Conservation (phyloP, 1,140 invertebrate genomes). For the Drosophila virilis region DNA sequence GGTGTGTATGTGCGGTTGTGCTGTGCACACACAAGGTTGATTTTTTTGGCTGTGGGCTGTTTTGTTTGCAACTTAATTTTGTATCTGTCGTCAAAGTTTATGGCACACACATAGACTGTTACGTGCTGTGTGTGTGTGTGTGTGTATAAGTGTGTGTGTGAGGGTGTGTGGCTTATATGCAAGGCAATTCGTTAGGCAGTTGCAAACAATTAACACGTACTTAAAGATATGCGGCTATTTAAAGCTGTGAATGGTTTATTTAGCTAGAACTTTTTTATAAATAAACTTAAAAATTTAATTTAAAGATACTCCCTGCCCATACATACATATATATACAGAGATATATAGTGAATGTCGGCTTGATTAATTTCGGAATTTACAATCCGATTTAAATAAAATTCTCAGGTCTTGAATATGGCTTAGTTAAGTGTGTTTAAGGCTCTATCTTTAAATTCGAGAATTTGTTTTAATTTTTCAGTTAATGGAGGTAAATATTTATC, state of each 20-base stretch:
- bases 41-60: constrained; percentile 29
- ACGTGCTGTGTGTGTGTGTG: background rate
- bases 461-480: too few relatives aligned
- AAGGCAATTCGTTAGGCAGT: constrained; percentile 8
- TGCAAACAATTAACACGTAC: constrained; percentile 16
- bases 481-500: too few relatives aligned
- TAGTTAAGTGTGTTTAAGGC: too few relatives aligned
- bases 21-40: constrained; percentile 35
- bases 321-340: too few relatives aligned
- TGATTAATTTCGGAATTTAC: too few relatives aligned
- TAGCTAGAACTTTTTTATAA: background rate
- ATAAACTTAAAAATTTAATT: background rate
- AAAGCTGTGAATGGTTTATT: background rate
- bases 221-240: constrained; percentile 1
- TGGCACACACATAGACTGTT: constrained; percentile 26
- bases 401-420: too few relatives aligned
- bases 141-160: background rate
- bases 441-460: too few relatives aligned
- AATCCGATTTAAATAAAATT: too few relatives aligned
- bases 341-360: too few relatives aligned
- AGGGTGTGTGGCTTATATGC: background rate
- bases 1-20: constrained; percentile 20
- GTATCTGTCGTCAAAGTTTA: constrained; percentile 78
- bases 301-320: too few relatives aligned
- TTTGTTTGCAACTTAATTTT: constrained; percentile 81